phyloP scores from a whole-genome alignment of 2,888 invertebrate species.

The Cynaeus angustus region DNA sequence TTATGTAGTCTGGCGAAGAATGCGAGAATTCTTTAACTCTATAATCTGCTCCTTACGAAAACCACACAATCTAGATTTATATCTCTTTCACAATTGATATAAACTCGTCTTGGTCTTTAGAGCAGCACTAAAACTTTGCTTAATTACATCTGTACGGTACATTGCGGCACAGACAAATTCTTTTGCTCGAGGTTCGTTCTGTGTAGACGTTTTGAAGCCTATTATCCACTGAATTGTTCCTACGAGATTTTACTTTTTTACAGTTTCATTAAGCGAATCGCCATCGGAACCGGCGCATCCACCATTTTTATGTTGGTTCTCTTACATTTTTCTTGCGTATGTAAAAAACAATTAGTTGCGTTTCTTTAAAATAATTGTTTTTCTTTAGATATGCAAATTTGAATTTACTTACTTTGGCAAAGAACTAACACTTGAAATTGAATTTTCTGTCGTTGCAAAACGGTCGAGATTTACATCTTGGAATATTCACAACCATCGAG shows the following conservation, averaged over 20 bases:
- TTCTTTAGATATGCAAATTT: too few species aligned
- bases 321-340: too few species aligned
- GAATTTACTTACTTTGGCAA: not conserved
- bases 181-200: not conserved
- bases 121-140: conserved; percentile 8
- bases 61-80: conserved; percentile 27
- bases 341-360: too few species aligned
- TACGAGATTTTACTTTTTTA: not conserved
- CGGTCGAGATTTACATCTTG: not conserved
- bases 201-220: too few species aligned
- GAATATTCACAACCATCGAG: conserved; percentile 10
- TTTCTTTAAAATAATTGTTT: too few species aligned
- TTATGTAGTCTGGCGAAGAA: conserved; percentile 25
- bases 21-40: conserved; percentile 17
- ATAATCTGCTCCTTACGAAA: conserved; percentile 22
- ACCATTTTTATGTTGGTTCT: conserved; percentile 7
- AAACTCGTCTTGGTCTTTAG: conserved; percentile 19
- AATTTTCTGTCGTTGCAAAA: not conserved
- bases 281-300: conserved; percentile 26
- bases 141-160: conserved; percentile 8
- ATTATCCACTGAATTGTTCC: too few species aligned
- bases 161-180: not conserved
- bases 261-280: not conserved
- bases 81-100: conserved; percentile 32
- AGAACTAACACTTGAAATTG: not conserved